Base-by-base conservation (phyloP, 2,797 vertebrate genomes). In the Syngnathus acus region DNA sequence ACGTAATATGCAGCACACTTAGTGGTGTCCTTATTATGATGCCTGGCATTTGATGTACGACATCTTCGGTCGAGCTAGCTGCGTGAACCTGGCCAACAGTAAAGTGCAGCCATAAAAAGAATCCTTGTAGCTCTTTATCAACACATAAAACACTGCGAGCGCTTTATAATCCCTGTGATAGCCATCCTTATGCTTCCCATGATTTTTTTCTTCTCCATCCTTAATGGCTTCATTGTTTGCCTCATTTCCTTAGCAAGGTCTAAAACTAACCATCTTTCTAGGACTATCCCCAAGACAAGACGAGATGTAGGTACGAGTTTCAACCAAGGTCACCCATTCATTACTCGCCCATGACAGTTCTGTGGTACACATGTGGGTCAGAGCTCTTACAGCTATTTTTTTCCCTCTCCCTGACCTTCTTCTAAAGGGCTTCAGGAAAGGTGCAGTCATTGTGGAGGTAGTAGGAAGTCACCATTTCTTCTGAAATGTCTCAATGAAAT, bases 331-430 rank as follows among this genome's bases (percentile, higher is more conserved):
- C 81, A 75, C 38, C 72, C 79, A 87, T 88, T 80, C 77, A 84
- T 87, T 89, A 78, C 78, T 58, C 65, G 62, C 71, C 70, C 67
- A 73, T 88, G 87, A 89, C 88, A 87, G 84, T 84, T 90, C 82
- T 81, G 87, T 84, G 84, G 78, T 85, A 77, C 53, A 79, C 79
- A 89, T 90, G 59, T 87, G 78, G 86, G 87, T 85, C 87, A 86
- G 65, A 75, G 72, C 82, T 77, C 79, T 81, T 65, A 71, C 54
- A 74, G 65, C 65, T 60, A 32, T 57, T 67, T 67, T 66, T 58
- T 65, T 55, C 13, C 37, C 40, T 62, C 65, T 79, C 66, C 68
- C 66, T 78, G 82, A 87, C 84, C 84, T 76, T 76, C 66, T 38
- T 2, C 70, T 68, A 80, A 82, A 81, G 76, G 72, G 78, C 77